phyloP scores from a whole-genome alignment of 2,113 vertebrate species.

The Ophthalmolycus amberensis region DNA sequence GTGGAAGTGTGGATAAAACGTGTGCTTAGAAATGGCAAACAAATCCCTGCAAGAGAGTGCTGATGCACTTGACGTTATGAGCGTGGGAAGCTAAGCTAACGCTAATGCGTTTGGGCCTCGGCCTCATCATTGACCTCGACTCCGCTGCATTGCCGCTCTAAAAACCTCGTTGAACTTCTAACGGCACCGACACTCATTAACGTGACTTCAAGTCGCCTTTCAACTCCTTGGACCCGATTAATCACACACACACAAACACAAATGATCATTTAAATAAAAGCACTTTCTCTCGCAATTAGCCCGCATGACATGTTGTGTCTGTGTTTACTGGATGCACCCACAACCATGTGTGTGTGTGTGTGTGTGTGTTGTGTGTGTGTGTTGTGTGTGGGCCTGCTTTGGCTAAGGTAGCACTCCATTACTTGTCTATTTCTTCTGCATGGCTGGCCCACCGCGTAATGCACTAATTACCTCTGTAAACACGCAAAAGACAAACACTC shows the following conservation, averaged over 20 bases:
- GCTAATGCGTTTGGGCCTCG: background rate
- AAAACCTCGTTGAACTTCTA: slow-evolving; percentile 2
- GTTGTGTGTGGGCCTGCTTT: slow-evolving; percentile 59
- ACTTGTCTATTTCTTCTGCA: slow-evolving; percentile 71
- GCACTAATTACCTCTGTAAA: slow-evolving; percentile 79
- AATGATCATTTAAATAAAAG: slow-evolving; percentile 26
- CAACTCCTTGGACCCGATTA: slow-evolving; percentile 35
- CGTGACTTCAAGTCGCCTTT: slow-evolving; percentile 43
- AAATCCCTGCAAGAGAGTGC: too few species aligned
- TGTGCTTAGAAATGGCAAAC: too few species aligned
- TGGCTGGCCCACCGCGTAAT: slow-evolving; percentile 71
- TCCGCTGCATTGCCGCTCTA: background rate
- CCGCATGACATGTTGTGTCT: slow-evolving; percentile 53
- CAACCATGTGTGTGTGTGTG: slow-evolving; percentile 35
- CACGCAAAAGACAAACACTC: slow-evolving; percentile 42
- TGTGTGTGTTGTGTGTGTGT: slow-evolving; percentile 41
- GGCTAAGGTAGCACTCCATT: slow-evolving; percentile 67
- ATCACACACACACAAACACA: slow-evolving; percentile 38
- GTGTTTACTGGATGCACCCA: slow-evolving; percentile 20
- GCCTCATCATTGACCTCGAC: slow-evolving; percentile 18
- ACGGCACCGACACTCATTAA: slow-evolving; percentile 14
- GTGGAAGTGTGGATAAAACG: background rate
- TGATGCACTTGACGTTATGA: too few species aligned
- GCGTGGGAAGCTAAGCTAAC: background rate
- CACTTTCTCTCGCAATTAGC: slow-evolving; percentile 39